Evolutionary conservation across 1,140 invertebrate species (phyloP).

Genomic region (Helicoverpa zea): DNA sequence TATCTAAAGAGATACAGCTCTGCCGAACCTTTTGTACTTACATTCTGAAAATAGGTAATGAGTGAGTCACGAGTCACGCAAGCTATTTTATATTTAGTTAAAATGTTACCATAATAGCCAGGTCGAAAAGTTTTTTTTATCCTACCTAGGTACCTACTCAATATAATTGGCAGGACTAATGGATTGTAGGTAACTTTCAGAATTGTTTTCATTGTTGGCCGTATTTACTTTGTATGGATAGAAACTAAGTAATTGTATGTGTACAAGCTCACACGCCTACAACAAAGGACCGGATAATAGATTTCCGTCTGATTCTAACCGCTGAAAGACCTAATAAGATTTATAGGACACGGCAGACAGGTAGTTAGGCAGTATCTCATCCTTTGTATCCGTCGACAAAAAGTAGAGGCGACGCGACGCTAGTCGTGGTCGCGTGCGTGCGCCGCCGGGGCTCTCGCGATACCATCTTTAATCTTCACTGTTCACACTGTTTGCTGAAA

Average conservation of each 20-base stretch:
- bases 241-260: not conserved
- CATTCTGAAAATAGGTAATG: not conserved
- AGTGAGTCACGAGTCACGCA: not conserved
- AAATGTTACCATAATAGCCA: not conserved
- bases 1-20: constrained; percentile 8
- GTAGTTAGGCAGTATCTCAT: constrained; percentile 51
- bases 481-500: constrained; percentile 48
- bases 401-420: constrained; percentile 27
- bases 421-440: constrained; percentile 48
- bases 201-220: not conserved
- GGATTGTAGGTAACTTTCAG: too few relatives aligned
- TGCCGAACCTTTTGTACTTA: constrained; percentile 20
- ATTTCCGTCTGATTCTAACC: constrained; percentile 35
- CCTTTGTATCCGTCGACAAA: constrained; percentile 51
- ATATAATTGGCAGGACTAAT: too few relatives aligned
- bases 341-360: constrained; percentile 44
- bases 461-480: constrained; percentile 59
- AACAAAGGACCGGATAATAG: constrained; percentile 30
- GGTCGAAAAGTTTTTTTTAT: not conserved
- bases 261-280: not conserved
- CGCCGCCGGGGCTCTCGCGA: constrained; percentile 45
- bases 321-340: constrained; percentile 41
- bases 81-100: not conserved
- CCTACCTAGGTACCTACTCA: too few relatives aligned
- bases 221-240: constrained; percentile 8